A percentile compares a stretch with the other conserved stretches of the same genome.
Evolutionary conservation across 2,888 invertebrate species (phyloP).

Genomic region (Imbricaverruca yamaguchii): DNA sequence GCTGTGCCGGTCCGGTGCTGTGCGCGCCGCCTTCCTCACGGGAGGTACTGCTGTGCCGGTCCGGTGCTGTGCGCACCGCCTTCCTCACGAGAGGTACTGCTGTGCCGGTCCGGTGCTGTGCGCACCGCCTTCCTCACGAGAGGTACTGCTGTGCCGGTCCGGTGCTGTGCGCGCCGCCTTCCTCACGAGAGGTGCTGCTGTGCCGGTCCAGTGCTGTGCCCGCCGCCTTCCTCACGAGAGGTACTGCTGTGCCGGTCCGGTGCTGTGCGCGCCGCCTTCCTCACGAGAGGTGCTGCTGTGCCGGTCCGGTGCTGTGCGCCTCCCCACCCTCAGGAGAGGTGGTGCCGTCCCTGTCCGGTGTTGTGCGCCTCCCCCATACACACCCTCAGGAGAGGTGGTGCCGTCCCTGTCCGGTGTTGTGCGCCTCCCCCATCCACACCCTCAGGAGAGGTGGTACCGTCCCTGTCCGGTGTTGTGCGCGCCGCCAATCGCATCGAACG

Average conservation of each 20-base stretch:
- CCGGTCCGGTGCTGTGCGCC: no score
- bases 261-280: no score
- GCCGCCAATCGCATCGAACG: neutral
- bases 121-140: neutral
- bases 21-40: neutral
- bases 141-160: neutral
- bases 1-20: no score
- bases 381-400: no score
- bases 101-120: neutral
- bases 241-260: neutral
- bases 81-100: neutral
- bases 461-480: neutral
- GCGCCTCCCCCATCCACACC: no score
- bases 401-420: no score
- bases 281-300: no score
- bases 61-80: neutral
- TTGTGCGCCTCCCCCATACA: no score
- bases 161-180: neutral
- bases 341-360: neutral
- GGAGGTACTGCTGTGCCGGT: neutral
- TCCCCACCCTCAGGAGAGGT: neutral
- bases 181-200: no score
- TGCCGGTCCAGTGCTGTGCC: no score
- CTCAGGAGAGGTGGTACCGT: neutral
- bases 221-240: neutral